Evolutionary conservation across 2,797 vertebrate species (phyloP).

Genomic region (Hybognathus amarus): DNA sequence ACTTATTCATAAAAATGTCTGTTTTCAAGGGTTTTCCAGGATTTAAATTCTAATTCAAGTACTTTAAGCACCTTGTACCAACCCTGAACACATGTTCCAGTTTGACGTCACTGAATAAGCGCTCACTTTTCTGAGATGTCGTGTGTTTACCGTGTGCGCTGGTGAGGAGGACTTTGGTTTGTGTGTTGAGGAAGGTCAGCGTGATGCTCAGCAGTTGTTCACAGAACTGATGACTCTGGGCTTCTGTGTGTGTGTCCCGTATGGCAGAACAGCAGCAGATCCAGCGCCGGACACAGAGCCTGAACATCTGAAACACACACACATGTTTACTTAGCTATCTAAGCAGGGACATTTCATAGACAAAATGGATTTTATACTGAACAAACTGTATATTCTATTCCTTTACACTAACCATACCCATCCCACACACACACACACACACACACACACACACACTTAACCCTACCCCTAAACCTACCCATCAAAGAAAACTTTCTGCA

Average conservation of each 20-base stretch:
- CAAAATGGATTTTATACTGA: too few relatives aligned
- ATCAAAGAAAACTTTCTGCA: too few relatives aligned
- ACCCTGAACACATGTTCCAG: neutral
- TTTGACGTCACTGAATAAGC: neutral
- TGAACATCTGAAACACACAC: slow-evolving; percentile 78
- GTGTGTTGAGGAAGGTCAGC: slow-evolving; percentile 85
- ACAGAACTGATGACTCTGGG: slow-evolving; percentile 91
- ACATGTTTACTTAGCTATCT: neutral
- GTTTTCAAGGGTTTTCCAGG: too few relatives aligned
- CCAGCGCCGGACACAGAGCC: slow-evolving; percentile 86
- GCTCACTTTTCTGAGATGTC: neutral
- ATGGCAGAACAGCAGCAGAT: slow-evolving; percentile 87
- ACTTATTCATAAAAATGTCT: too few relatives aligned
- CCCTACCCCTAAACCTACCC: too few relatives aligned
- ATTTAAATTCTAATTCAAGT: too few relatives aligned
- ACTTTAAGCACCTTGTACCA: too few relatives aligned
- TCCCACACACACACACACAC: too few relatives aligned
- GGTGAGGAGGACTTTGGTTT: slow-evolving; percentile 82
- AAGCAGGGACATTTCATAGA: too few relatives aligned
- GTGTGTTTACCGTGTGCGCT: slow-evolving; percentile 73
- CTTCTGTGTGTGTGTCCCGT: slow-evolving; percentile 86
- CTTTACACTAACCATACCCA: too few relatives aligned
- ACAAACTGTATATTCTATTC: too few relatives aligned
- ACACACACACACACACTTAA: too few relatives aligned
- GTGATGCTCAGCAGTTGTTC: slow-evolving; percentile 92